Base-by-base conservation (phyloP, 2,113 vertebrate species). In the Piprites chloris region DNA sequence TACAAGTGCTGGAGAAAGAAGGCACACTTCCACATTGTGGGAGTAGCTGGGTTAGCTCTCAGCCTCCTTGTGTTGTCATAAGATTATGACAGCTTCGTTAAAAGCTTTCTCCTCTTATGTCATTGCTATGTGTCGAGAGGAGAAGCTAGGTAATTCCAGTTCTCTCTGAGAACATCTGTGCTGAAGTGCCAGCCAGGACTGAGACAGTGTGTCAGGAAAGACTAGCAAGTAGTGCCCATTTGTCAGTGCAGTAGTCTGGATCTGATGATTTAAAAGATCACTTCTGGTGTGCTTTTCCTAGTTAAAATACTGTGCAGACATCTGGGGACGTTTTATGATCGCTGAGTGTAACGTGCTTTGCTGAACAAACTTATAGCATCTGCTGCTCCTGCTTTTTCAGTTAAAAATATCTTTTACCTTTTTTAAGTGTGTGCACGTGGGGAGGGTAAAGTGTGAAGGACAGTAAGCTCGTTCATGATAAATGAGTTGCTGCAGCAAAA, bases 391-490 rank as follows among this genome's bases (percentile, higher is more conserved):
- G 26, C 23, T 73, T 80, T 84, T 78, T 68, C 50, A 13, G 61
- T 93, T 91, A 66, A 90, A 93, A 87, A 67, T 16, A 53, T 69
- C 23, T 93, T 91, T 93, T 73, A 55, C 5, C 6, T 11, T 61
- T 78, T 58, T 62, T 32, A 68, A 85, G 28, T 1, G 9, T 59
- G 32, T 80, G 5, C n/a, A 37, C 0, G 2, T 17, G 8, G 30
- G 11, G 47, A 84, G 82, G 88, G 33, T 94, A 19, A 87, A 92
- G 63, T 62, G 68, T 91, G 47, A 96, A 96, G 88, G 74, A 84
- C 72, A 81, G 87, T 97, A 95, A 95, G 47, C 49, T 96, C 85
- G 95, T 96, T 90, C 95, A 87, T 95, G 91, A 90, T 92, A 89
- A 97, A 92, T 96, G 79, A 94, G 95, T 96, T 55, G 92, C 61